These are phyloP conservation scores for Eupithecia exiguata DNA, from an alignment of 2,888 invertebrate genomes.

Conservation along the genomic window DNA sequence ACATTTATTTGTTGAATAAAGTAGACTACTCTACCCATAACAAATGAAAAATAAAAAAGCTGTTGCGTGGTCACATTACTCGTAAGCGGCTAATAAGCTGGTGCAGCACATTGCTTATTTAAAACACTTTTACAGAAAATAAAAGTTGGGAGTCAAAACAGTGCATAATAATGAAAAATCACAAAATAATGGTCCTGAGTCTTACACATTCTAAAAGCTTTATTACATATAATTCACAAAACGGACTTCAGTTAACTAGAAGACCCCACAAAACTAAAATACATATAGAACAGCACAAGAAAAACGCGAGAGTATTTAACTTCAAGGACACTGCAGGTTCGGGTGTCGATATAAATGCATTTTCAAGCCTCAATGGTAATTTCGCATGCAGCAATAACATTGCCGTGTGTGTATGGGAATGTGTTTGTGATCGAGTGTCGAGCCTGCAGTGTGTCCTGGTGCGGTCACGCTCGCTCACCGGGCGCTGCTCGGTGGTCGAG, in stretches of 20 bases:
- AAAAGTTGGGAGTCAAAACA: slow-evolving; percentile 60
- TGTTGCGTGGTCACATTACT: slow-evolving; percentile 55
- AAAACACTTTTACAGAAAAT: slow-evolving; percentile 64
- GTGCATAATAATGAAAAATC: slow-evolving; percentile 68
- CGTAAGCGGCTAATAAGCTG: slow-evolving; percentile 75
- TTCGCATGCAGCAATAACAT: slow-evolving; percentile 36
- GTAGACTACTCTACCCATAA: slow-evolving; percentile 45
- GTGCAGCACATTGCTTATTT: slow-evolving; percentile 71
- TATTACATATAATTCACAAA: slow-evolving; percentile 69
- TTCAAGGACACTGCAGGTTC: slow-evolving; percentile 74
- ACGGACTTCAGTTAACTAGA: slow-evolving; percentile 56
- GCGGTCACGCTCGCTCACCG: slow-evolving; percentile 82
- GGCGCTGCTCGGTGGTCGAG: slow-evolving; percentile 84
- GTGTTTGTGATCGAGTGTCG: slow-evolving; percentile 60
- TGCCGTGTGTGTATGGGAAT: slow-evolving; percentile 59
- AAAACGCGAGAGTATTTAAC: slow-evolving; percentile 72
- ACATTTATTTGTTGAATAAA: background rate
- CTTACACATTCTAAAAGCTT: slow-evolving; percentile 80
- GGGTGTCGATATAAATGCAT: slow-evolving; percentile 70
- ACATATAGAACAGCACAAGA: slow-evolving; percentile 77
- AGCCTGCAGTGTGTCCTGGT: slow-evolving; percentile 73
- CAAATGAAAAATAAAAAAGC: slow-evolving; percentile 49
- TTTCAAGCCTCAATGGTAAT: slow-evolving; percentile 48
- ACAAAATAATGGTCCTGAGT: slow-evolving; percentile 81
- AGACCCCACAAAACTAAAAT: slow-evolving; percentile 61